Percentiles rank a stretch among this genome's conserved stretches.
Conservation (phyloP, 2,888 invertebrate genomes). For the Agrypnus murinus region DNA sequence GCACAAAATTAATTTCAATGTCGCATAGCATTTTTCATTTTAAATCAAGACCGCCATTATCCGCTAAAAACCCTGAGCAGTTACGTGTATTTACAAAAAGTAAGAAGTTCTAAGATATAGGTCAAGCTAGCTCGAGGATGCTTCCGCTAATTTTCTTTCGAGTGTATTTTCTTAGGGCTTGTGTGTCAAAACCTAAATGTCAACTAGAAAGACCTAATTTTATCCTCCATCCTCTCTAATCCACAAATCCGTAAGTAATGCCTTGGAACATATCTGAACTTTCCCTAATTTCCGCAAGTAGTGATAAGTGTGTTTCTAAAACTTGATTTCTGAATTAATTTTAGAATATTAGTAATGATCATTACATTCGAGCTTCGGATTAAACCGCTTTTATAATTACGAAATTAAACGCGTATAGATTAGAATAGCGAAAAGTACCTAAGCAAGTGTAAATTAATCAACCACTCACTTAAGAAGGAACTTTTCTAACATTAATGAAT, state of each 20-base stretch:
- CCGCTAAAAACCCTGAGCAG: too few species aligned
- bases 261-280: conserved; percentile 40
- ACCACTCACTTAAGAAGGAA: neutral
- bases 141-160: conserved; percentile 26
- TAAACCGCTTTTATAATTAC: conserved; percentile 6
- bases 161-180: conserved; percentile 27
- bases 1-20: too few species aligned
- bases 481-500: conserved; percentile 19
- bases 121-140: conserved; percentile 21
- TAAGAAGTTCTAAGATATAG: conserved; percentile 4
- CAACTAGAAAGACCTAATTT: conserved; percentile 32
- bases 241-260: conserved; percentile 35
- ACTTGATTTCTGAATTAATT: conserved; percentile 36
- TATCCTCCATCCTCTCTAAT: conserved; percentile 29
- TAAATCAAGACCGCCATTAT: too few species aligned
- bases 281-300: conserved; percentile 39
- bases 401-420: conserved; percentile 3
- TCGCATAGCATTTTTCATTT: too few species aligned
- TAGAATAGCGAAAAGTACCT: neutral
- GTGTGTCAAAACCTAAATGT: conserved; percentile 22
- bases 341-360: conserved; percentile 36
- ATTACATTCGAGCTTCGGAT: conserved; percentile 27
- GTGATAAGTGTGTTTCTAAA: conserved; percentile 44
- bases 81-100: neutral
- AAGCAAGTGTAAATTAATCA: conserved; percentile 19